Base-by-base conservation (phyloP, 2,888 invertebrate species). In the Cybosia mesomella region DNA sequence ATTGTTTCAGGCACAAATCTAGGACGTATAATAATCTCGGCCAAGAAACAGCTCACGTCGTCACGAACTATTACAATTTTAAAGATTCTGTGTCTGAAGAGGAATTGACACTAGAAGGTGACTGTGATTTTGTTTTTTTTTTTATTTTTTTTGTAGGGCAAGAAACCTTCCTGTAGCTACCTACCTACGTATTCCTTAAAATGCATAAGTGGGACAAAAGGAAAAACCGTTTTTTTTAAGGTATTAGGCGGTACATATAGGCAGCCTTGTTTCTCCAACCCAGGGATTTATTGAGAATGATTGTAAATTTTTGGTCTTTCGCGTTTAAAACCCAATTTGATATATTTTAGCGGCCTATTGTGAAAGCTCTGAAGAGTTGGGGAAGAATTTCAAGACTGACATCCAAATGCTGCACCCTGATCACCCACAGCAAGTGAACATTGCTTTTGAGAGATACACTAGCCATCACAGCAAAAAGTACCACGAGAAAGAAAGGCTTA, bases 391-490 rank as follows among this genome's bases (percentile, higher is more conserved):
- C 15, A 67, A 67, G 24, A 60, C n/a, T 11, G 67, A 73, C 9
- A 15, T 77, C 0, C 67, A 57, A 39, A 61, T 67, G 39, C 67
- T 68, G 15, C 73, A 77, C 22, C 77, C 79, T 0, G 70, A 70
- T 21, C 54, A 73, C 0, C 71, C 79, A 0, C n/a, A 58, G 1
- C 69, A 73, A 9, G 28, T 75, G 22, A 74, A 75, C 68, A 32
- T 43, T 5, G 73, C 75, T 7, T 70, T 68, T 73, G 81, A 68
- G 55, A 85, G 86, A 4, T 90, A 77, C 67, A 79, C 78, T 61
- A 77, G 72, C 2, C 84, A 87, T 55, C 87, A 89, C 66, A 79
- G 75, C 4, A 89, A 81, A 64, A 39, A 74, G 0, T 89, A 89
- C 39, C 69, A 69, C 10, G 75, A 75, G 0, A 55, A 76, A 0